These are phyloP conservation scores for Corvus hawaiiensis DNA, from an alignment of 2,113 vertebrate genomes.

Conservation along the genomic window DNA sequence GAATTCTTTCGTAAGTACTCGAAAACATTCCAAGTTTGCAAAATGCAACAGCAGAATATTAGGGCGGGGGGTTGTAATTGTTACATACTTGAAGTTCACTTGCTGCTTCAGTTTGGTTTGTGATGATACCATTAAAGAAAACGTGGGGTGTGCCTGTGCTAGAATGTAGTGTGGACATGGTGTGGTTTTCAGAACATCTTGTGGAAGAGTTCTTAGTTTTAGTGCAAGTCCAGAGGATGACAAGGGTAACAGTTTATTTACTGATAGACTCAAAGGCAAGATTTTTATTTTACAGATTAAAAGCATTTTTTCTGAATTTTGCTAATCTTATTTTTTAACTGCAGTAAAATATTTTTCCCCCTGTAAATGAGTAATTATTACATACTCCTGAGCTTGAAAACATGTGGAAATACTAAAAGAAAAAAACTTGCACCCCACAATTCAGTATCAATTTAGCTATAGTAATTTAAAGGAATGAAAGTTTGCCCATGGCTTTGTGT, in stretches of 20 bases:
- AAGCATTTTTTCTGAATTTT: background rate
- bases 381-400: background rate
- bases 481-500: background rate
- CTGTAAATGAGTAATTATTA: background rate
- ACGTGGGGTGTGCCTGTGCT: background rate
- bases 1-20: constrained; percentile 72
- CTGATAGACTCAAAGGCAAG: background rate
- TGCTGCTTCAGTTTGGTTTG: background rate
- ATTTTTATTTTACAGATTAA: background rate
- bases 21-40: background rate
- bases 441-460: background rate
- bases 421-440: background rate
- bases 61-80: rapidly evolving
- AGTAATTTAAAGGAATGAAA: background rate
- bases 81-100: background rate
- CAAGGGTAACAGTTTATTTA: background rate
- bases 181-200: background rate
- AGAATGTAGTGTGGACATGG: background rate
- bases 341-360: background rate
- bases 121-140: background rate
- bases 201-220: background rate
- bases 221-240: background rate
- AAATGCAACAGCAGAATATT: rapidly evolving
- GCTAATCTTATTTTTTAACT: background rate
- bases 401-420: rapidly evolving